Base-by-base conservation (phyloP, 2,888 invertebrate genomes). In the Mamestra brassicae region DNA sequence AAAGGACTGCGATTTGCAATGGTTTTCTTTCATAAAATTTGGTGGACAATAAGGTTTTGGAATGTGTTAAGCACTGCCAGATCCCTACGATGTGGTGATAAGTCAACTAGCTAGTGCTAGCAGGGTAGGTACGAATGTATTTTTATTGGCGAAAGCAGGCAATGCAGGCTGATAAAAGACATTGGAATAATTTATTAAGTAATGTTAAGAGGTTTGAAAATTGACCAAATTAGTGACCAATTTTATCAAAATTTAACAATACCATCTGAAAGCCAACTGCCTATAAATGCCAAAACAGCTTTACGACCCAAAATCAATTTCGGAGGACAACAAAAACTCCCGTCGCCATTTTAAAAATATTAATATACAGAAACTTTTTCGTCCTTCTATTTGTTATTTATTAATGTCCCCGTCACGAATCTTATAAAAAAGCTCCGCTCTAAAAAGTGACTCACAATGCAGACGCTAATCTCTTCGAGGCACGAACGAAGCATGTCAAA, bases 401-500 rank as follows among this genome's bases (percentile, higher is more conserved):
- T 94, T 95, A 95, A 94, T 92, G 93, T 93, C 92, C 89, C 90
- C 91, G 93, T 94, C 94, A 94, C 91, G 92, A 92, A 89, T 85
- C 71, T 80, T 55, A 93, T 89, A 95, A 95, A 85, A 95, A 95
- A 93, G 87, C 11, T 74, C 70, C 73, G 83, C 77, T 80, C 89
- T 87, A 95, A 95, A 95, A 95, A 95, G 94, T 93, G 92, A 89
- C 90, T 93, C 90, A 95, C 95, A 94, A 94, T 93, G 89, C 88
- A 90, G 90, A 93, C 94, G 92, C 93, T 96, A 96, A 96, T 96
- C 96, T 95, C 91, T 92, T 88, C 89, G 92, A 93, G 92, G 93
- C 91, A 92, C 90, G 87, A 92, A 92, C 88, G 91, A 87, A 90
- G 91, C 91, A 93, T 94, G 94, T 94, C 93, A 91, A 93, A 92